Conservation (phyloP, 2,888 invertebrate species). For the Plusia festucae region DNA sequence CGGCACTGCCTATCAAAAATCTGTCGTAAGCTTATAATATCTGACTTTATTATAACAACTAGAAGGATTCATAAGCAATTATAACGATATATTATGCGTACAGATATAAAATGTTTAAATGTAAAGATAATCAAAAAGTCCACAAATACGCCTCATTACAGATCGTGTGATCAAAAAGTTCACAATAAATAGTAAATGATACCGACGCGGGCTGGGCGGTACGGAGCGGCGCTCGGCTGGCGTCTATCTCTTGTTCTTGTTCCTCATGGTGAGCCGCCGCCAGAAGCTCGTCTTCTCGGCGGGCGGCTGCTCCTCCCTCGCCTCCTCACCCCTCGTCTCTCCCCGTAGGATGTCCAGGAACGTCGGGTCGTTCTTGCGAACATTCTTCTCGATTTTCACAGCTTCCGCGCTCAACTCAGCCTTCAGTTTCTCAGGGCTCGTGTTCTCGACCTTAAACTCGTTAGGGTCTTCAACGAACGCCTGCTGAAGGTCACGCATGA, state of each 20-base stretch:
- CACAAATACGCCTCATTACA: conserved; percentile 33
- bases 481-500: conserved; percentile 95
- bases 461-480: conserved; percentile 93
- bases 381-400: conserved; percentile 90
- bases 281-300: conserved; percentile 91
- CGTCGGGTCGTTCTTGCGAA: conserved; percentile 89
- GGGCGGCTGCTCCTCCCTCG: conserved; percentile 83
- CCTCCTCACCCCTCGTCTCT: conserved; percentile 85
- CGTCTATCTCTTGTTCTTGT: conserved; percentile 91
- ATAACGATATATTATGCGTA: conserved; percentile 55
- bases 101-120: conserved; percentile 48
- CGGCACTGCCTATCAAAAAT: conserved; percentile 44
- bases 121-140: conserved; percentile 53
- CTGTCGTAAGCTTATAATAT: conserved; percentile 57
- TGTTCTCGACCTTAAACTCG: conserved; percentile 92
- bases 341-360: conserved; percentile 92
- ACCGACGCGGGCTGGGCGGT: conserved; percentile 66
- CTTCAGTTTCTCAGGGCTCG: conserved; percentile 91
- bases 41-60: conserved; percentile 55
- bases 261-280: conserved; percentile 92
- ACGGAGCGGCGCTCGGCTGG: conserved; percentile 55
- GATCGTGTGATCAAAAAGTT: conserved; percentile 48
- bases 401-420: conserved; percentile 91
- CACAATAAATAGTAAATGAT: conserved; percentile 56
- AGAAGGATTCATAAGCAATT: conserved; percentile 54